These are phyloP conservation scores for Hyphantria cunea DNA, from an alignment of 1,140 invertebrate genomes.

Conservation along the genomic window DNA sequence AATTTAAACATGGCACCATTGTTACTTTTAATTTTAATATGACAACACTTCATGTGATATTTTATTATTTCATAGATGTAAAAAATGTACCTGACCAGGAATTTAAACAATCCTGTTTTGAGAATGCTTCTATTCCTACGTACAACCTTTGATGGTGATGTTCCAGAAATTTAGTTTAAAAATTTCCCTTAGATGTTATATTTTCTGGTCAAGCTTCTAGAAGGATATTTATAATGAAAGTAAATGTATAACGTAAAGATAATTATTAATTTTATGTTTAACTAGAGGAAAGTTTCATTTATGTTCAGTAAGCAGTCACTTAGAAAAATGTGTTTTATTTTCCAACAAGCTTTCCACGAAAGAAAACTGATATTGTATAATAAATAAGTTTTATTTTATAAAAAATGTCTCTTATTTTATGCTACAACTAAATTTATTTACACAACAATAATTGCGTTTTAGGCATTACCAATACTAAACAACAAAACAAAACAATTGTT, in stretches of 20 bases:
- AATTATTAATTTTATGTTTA: slow-evolving; percentile 3
- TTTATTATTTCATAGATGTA: slow-evolving; percentile 15
- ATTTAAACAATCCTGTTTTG: no score
- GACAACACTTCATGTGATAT: slow-evolving; percentile 28
- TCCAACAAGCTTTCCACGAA: slow-evolving; percentile 11
- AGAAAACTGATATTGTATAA: slow-evolving; percentile 43
- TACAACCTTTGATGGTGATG: no score
- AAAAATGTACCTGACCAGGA: no score
- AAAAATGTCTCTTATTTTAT: slow-evolving; percentile 58
- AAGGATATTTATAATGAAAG: no score
- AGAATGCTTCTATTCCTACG: no score
- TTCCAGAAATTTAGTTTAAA: no score
- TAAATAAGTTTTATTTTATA: slow-evolving; percentile 70
- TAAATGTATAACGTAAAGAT: neutral
- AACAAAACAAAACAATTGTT: slow-evolving; percentile 17
- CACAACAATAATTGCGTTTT: slow-evolving; percentile 23
- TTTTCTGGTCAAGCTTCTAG: no score
- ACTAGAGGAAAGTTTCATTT: slow-evolving; percentile 4
- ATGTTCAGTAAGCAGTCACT: slow-evolving; percentile 7
- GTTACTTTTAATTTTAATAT: slow-evolving; percentile 23
- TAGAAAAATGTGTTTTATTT: slow-evolving; percentile 17
- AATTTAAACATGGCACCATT: slow-evolving; percentile 8
- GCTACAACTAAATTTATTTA: slow-evolving; percentile 34
- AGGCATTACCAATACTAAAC: slow-evolving; percentile 25
- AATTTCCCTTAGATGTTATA: no score